Evolutionary conservation across 2,797 vertebrate species (phyloP), one percentile per base, ranked within the genome.

Genomic region (Hyperoplus lanceolatus): DNA sequence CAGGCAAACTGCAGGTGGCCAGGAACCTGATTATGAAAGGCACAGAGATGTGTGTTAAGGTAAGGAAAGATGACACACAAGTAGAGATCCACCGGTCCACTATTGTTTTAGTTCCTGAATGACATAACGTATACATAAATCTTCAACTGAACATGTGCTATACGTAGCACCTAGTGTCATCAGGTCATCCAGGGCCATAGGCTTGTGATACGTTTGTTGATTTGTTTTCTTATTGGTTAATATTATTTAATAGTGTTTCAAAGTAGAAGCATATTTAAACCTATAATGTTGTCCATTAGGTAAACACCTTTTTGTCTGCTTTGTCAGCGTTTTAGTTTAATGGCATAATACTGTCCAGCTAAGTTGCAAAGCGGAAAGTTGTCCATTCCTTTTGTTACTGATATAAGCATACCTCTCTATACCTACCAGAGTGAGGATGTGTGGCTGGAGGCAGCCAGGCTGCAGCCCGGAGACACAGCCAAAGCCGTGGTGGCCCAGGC

Each of bases 21-120:
- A 95, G 98, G 36, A 99, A 99, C 86, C 96, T 99, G 73, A 99
- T 99, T 80, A 99, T 99, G 98, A 99, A 99, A 90, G 98, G 98
- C 78, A 99, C 98, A 0, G 98, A 99, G 88, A 99, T 99, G 98
- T 99, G 98, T 89, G 97, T 96, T 3, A 99, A 99, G 97, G 98
- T 99, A 81, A 88, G 60, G 3, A 9, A 75, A 49, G 3, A 6
- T 9, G 2, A 11, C 29, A 64, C 11, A 45, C 41, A 18, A 41
- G 8, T 45, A n/a, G 29, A 29, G 29, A 29, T 29, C 29, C 29
- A 29, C 29, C 29, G 29, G 29, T 29, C 29, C 29, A 29, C 29
- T 29, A 29, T 29, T 29, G 29, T 29, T 29, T 29, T 3, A 29
- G 3, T 29, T 29, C 29, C 29, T 29, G 29, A 29, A 29, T 29